Conservation (phyloP, 2,113 vertebrate genomes). For the Tamias sibiricus region DNA sequence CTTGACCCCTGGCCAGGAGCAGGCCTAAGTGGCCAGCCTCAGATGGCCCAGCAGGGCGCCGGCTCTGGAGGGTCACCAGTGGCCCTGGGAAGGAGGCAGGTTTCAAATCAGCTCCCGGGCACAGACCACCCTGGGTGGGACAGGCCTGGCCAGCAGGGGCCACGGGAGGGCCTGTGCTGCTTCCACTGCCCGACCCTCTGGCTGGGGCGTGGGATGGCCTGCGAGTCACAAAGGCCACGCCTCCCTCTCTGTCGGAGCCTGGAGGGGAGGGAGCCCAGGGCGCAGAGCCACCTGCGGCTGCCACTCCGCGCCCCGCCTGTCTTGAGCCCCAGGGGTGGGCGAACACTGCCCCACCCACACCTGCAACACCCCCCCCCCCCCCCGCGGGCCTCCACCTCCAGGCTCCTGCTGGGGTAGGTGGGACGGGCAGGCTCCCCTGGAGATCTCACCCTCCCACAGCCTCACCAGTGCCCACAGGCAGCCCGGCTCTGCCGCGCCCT, state of each 20-base stretch:
- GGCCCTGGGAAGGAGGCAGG: no score
- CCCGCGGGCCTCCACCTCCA: not conserved
- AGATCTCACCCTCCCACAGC: not conserved
- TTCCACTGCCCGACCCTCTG: no score
- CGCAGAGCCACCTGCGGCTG: no score
- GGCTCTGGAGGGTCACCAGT: not conserved
- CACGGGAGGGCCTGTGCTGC: not conserved
- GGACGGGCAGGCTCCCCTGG: not conserved
- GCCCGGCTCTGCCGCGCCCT: conserved; percentile 20
- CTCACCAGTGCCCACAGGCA: not conserved
- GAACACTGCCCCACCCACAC: no score
- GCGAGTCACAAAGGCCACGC: no score
- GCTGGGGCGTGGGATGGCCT: no score
- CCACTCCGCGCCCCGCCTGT: no score
- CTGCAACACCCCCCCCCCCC: no score
- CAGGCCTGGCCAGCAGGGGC: no score
- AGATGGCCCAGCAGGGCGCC: not conserved
- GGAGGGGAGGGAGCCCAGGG: not conserved
- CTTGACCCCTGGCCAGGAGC: fast-evolving
- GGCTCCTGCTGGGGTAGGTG: fast-evolving
- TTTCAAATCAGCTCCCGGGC: no score
- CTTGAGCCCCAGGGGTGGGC: not conserved
- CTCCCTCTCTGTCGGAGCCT: no score
- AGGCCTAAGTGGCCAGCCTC: not conserved
- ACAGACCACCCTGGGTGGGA: fast-evolving